Base-by-base conservation (phyloP, 2,888 invertebrate genomes). In the Saturnia japonica region DNA sequence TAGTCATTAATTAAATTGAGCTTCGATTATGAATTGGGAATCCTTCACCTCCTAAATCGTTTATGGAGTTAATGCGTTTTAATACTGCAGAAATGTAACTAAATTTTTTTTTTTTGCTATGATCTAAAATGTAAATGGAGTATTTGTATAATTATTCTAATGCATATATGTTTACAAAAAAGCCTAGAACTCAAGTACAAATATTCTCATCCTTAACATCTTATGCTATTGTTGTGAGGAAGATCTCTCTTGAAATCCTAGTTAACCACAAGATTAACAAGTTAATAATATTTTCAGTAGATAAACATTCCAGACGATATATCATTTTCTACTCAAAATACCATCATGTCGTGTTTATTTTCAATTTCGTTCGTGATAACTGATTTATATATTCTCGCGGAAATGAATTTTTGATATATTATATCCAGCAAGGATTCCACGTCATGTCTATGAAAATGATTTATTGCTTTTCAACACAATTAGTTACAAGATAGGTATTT, bases 281-380 rank as follows among this genome's bases (percentile, higher is more conserved):
- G 9, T 43, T 19, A 16, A 40, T 64, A 64, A 64, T 40, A 22
- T 9, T 64, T 64, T 19, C 8, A 64, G n/a, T 40, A 40, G n/a
- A 34, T 19, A 64, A 1, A 25, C 25, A 64, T 64, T 40, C 64
- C 19, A 64, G 40, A 64, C 64, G 64, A 64, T 64, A 64, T 40
- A 64, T 57, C 12, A 57, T 40, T 64, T 64, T 40, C 34, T 40
- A 64, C 40, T 6, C 40, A 16, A 19, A 54, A 54, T n/a, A 40
- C 40, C 64, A 22, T 64, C 64, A 40, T 40, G 22, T 40, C 40
- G 40, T 64, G 40, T 64, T 64, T 64, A 64, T 64, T 64, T 64
- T 64, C 64, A 64, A 64, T 64, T 64, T 64, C 40, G 64, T 40
- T 64, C 64, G 19, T 40, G 64, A 34, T 40, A 64, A 40, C 40